A percentile compares a stretch with the other conserved stretches of the same genome.
Evolutionary conservation across 1,140 invertebrate species (phyloP).

Genomic region (Triops cancriformis): DNA sequence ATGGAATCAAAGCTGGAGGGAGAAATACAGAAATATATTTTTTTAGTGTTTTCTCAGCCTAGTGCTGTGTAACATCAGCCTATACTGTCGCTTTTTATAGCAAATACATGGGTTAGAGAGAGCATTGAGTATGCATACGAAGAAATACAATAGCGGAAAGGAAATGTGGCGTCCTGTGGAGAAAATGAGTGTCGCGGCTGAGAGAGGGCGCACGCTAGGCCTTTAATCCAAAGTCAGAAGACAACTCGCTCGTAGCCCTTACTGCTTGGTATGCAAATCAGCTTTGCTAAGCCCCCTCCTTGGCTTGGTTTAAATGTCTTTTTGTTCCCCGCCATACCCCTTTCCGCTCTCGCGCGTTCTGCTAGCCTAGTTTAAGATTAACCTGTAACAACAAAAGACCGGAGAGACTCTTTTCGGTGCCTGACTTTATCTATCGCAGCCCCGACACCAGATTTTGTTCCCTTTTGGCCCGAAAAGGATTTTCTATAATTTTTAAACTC

Average conservation of each 20-base stretch:
- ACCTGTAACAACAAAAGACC: no score
- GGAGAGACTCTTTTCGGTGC: no score
- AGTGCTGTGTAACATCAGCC: not conserved
- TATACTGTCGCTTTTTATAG: not conserved
- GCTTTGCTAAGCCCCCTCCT: not conserved
- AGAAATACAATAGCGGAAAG: not conserved
- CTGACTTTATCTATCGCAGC: no score
- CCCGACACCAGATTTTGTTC: no score
- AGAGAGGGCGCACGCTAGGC: not conserved
- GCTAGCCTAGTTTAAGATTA: no score
- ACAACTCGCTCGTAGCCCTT: not conserved
- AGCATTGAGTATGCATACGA: not conserved
- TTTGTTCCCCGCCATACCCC: no score
- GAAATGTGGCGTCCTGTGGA: not conserved
- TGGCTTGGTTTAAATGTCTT: not conserved
- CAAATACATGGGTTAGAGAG: not conserved
- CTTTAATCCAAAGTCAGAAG: not conserved
- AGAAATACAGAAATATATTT: not conserved
- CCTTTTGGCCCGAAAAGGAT: no score
- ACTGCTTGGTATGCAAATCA: not conserved
- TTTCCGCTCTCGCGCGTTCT: no score
- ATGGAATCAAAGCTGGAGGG: not conserved
- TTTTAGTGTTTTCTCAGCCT: not conserved
- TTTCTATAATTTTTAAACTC: no score
- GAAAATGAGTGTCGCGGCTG: not conserved